Percentiles rank a stretch among this genome's conserved stretches.
phyloP scores from a whole-genome alignment of 2,113 vertebrate genomes.

The Gambusia holbrooki region DNA sequence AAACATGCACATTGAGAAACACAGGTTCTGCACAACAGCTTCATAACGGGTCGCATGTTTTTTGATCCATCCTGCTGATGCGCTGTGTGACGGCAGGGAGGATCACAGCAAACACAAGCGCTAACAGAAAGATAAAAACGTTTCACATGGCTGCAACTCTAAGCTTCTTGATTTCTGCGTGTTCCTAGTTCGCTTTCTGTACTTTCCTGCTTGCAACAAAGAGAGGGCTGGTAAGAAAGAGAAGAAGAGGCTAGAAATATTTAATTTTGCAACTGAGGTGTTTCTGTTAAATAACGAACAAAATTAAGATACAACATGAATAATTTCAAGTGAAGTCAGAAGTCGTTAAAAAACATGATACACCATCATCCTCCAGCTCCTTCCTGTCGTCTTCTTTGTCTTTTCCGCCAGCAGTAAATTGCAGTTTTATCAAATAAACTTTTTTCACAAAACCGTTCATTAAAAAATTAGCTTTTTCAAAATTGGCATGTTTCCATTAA shows the following conservation, averaged over 20 bases:
- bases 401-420: too few species aligned
- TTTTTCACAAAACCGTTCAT: too few species aligned
- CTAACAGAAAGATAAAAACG: slow-evolving; percentile 36
- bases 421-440: too few species aligned
- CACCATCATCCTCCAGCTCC: too few species aligned
- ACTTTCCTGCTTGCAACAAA: background rate
- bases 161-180: background rate
- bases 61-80: slow-evolving; percentile 30
- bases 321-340: too few species aligned
- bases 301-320: too few species aligned
- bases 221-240: background rate
- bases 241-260: background rate
- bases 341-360: too few species aligned
- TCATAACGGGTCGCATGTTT: slow-evolving; percentile 41
- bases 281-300: too few species aligned
- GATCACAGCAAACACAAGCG: slow-evolving; percentile 30
- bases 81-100: slow-evolving; percentile 36
- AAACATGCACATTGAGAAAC: slow-evolving; percentile 6
- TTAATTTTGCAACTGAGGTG: too few species aligned
- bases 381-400: too few species aligned
- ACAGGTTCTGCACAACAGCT: slow-evolving; percentile 10
- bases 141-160: background rate
- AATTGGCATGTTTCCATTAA: too few species aligned
- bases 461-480: too few species aligned
- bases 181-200: background rate